Conservation (phyloP, 1,140 invertebrate species). For the Macrotrachela quadricornifera region DNA sequence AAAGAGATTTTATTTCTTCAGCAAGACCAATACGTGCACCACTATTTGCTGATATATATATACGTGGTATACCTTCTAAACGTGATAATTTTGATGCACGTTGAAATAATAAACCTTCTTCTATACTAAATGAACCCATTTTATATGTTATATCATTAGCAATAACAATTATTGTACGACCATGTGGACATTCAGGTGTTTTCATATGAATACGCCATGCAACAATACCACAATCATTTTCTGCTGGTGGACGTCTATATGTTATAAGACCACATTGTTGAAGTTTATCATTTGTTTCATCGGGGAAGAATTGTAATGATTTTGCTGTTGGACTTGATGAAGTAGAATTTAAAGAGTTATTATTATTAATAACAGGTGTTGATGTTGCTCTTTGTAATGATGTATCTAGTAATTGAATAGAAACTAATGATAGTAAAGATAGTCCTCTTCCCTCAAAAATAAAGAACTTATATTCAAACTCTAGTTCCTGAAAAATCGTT, state of each 20-base stretch:
- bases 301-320: no score
- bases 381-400: no score
- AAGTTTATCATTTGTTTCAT: no score
- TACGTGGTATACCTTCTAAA: slow-evolving; percentile 58
- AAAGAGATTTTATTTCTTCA: slow-evolving; percentile 79
- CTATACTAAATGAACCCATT: slow-evolving; percentile 87
- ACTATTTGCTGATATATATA: slow-evolving; percentile 86
- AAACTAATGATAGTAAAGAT: no score
- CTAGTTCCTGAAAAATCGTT: no score
- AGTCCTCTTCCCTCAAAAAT: no score
- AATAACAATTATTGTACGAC: slow-evolving; percentile 81
- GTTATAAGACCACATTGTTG: slow-evolving; percentile 34
- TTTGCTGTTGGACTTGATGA: no score
- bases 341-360: no score
- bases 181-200: slow-evolving; percentile 79
- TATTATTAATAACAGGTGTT: no score
- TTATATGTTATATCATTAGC: slow-evolving; percentile 83
- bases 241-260: slow-evolving; percentile 71
- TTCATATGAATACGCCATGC: slow-evolving; percentile 76
- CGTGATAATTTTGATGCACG: slow-evolving; percentile 70
- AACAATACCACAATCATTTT: slow-evolving; percentile 78
- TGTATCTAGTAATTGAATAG: no score
- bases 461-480: no score
- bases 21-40: slow-evolving; percentile 89
- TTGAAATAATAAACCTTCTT: slow-evolving; percentile 73